Evolutionary conservation across 2,888 invertebrate species (phyloP).

Genomic region (Malacosoma neustria): DNA sequence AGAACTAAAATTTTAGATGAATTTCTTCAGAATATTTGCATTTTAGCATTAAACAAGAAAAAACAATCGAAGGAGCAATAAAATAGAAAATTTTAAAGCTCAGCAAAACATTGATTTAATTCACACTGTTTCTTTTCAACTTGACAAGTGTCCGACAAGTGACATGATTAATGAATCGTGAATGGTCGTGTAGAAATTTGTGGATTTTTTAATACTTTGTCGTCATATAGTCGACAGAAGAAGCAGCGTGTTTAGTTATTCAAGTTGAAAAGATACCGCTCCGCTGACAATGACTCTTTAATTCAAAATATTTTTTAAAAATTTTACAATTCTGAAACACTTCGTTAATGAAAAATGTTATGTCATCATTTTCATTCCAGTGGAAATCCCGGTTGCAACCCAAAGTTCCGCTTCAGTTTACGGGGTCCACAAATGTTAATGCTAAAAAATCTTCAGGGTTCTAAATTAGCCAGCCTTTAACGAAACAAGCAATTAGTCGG

Average conservation of each 20-base stretch:
- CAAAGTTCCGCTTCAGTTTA: too few relatives aligned
- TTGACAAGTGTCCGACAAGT: conserved; percentile 30
- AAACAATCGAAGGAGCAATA: not conserved
- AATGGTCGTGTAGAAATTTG: conserved; percentile 17
- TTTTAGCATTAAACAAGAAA: not conserved
- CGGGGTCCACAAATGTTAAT: too few relatives aligned
- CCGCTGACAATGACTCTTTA: conserved; percentile 50
- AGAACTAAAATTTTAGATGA: not conserved
- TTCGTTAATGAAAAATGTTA: too few relatives aligned
- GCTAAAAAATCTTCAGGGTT: too few relatives aligned
- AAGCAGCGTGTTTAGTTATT: conserved; percentile 31
- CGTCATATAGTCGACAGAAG: too few relatives aligned
- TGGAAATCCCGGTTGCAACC: too few relatives aligned
- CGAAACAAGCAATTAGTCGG: too few relatives aligned
- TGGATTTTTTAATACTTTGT: conserved; percentile 10
- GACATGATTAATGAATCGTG: conserved; percentile 17
- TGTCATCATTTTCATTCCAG: too few relatives aligned
- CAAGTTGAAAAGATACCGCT: conserved; percentile 55
- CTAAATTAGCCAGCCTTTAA: too few relatives aligned
- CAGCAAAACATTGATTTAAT: conserved; percentile 23
- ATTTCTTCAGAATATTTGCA: not conserved
- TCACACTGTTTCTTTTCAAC: conserved; percentile 45
- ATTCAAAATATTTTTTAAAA: not conserved
- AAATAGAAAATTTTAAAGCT: conserved; percentile 15
- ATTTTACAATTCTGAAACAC: too few relatives aligned